These are phyloP conservation scores for Prunella strophiata DNA, from an alignment of 2,797 vertebrate genomes.

Conservation along the genomic window DNA sequence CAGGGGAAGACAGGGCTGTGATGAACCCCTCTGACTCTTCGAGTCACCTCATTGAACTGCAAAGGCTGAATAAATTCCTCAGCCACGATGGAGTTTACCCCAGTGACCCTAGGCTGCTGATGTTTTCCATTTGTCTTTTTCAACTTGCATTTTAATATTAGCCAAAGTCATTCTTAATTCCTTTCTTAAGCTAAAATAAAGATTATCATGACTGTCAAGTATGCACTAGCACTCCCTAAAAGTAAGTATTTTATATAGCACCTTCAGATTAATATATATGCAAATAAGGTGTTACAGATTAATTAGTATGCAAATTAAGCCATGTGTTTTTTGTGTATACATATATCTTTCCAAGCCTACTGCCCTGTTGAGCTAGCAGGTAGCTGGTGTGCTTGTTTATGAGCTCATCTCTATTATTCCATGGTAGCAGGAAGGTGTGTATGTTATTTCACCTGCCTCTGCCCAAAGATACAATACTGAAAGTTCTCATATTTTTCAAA, in stretches of 20 bases:
- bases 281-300: conserved; percentile 24
- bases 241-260: not conserved
- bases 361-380: not conserved
- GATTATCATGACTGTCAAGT: not conserved
- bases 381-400: not conserved
- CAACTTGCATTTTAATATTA: conserved; percentile 27
- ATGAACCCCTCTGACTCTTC: not conserved
- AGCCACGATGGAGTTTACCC: not conserved
- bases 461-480: not conserved
- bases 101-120: not conserved
- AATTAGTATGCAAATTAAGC: conserved; percentile 51
- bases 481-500: not conserved
- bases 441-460: not conserved
- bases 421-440: not conserved
- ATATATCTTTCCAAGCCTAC: not conserved
- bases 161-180: conserved; percentile 7
- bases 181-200: conserved; percentile 30
- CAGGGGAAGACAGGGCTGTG: not conserved
- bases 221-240: not conserved
- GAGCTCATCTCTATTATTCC: not conserved
- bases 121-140: conserved; percentile 31
- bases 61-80: conserved; percentile 13
- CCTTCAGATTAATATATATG: conserved; percentile 40
- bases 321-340: not conserved
- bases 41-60: not conserved